Conservation (phyloP, 2,888 invertebrate genomes). For the Leptinotarsa juncta region DNA sequence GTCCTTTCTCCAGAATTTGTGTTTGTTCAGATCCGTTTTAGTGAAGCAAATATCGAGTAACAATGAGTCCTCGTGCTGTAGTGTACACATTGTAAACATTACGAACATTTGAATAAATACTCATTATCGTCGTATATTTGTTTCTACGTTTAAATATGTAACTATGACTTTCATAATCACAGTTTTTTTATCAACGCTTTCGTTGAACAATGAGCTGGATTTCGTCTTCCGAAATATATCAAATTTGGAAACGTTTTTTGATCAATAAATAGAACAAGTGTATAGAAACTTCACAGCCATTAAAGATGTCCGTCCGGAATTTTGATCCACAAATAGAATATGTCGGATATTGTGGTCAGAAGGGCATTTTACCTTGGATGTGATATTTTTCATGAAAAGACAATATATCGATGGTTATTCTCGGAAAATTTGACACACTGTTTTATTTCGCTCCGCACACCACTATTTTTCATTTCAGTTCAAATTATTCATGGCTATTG, state of each 20-base stretch:
- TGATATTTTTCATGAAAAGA: too few relatives aligned
- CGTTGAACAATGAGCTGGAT: slow-evolving; percentile 8
- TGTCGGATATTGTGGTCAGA: too few relatives aligned
- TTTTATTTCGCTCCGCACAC: too few relatives aligned
- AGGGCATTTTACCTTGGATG: too few relatives aligned
- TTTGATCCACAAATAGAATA: too few relatives aligned
- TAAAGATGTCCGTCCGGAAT: too few relatives aligned
- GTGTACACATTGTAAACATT: slow-evolving; percentile 49
- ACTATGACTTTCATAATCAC: slow-evolving; percentile 48
- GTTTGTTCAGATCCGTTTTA: slow-evolving; percentile 50
- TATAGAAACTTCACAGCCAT: not conserved
- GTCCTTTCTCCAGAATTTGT: slow-evolving; percentile 51
- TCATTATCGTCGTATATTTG: slow-evolving; percentile 48
- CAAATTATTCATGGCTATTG: too few relatives aligned
- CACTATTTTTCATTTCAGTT: too few relatives aligned
- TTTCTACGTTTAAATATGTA: slow-evolving; percentile 52
- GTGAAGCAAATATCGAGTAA: slow-evolving; percentile 50
- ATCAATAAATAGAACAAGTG: not conserved
- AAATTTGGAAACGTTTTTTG: not conserved
- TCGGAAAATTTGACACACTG: too few relatives aligned
- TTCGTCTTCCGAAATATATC: not conserved
- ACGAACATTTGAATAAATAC: slow-evolving; percentile 49
- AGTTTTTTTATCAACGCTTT: slow-evolving; percentile 14
- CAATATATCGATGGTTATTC: too few relatives aligned
- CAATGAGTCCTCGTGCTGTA: slow-evolving; percentile 54